A percentile compares a stretch with the other conserved stretches of the same genome.
Evolutionary conservation across 2,888 invertebrate species (phyloP).

Genomic region (Copidosoma aretas): DNA sequence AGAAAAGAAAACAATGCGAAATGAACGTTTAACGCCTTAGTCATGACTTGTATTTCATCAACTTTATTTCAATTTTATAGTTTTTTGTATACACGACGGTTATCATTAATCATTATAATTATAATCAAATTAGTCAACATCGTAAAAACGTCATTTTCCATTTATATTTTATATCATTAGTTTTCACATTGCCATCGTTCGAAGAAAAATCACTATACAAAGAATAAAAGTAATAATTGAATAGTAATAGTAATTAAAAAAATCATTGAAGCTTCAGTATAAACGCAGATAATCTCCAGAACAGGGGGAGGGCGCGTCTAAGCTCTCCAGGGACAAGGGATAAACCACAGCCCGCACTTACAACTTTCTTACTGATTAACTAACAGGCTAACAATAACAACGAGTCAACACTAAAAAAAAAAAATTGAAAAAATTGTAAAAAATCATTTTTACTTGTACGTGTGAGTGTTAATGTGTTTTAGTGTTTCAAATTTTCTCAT

Average conservation of each 20-base stretch:
- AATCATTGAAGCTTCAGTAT: conserved; percentile 40
- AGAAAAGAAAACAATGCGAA: conserved; percentile 25
- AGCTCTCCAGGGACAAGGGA: conserved; percentile 63
- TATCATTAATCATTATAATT: conserved; percentile 19
- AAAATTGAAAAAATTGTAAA: conserved; percentile 47
- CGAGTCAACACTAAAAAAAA: conserved; percentile 61
- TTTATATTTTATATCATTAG: conserved; percentile 20
- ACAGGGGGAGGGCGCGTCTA: conserved; percentile 60
- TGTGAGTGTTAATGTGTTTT: conserved; percentile 6
- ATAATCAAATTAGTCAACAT: conserved; percentile 37
- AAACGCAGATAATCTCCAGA: conserved; percentile 59
- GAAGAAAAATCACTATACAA: conserved; percentile 31
- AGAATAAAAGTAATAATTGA: conserved; percentile 28
- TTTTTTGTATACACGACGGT: conserved; percentile 40
- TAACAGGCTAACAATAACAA: conserved; percentile 64
- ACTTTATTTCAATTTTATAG: conserved; percentile 31
- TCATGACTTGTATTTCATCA: conserved; percentile 43
- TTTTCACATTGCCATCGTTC: conserved; percentile 40
- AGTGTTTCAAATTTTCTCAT: not conserved
- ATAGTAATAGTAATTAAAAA: conserved; percentile 29
- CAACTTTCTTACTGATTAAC: conserved; percentile 63
- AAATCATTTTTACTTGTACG: conserved; percentile 29
- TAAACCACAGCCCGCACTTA: conserved; percentile 63
- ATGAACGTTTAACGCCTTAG: conserved; percentile 42
- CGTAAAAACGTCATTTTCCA: conserved; percentile 26